These are phyloP conservation scores for Eulemur rubriventer DNA, from an alignment of 2,797 vertebrate genomes.

Conservation along the genomic window DNA sequence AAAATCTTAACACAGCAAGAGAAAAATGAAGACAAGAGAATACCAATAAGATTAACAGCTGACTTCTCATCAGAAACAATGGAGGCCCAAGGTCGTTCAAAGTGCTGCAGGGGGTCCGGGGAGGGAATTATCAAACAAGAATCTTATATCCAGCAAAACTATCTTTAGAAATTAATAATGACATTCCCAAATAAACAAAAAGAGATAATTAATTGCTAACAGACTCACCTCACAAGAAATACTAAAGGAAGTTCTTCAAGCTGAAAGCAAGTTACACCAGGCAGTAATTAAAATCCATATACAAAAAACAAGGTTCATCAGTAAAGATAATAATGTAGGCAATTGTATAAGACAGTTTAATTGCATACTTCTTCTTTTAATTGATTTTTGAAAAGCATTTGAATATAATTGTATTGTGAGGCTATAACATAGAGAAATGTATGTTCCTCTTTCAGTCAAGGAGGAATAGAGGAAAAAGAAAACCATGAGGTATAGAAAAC, in stretches of 20 bases:
- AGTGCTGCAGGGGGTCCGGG: background rate
- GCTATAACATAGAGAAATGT: background rate
- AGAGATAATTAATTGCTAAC: background rate
- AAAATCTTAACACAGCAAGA: background rate
- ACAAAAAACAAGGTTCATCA: background rate
- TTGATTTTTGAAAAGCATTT: background rate
- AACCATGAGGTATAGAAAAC: background rate
- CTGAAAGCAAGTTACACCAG: background rate
- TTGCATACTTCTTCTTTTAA: background rate
- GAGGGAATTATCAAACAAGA: background rate
- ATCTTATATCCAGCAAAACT: background rate
- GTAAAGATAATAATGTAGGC: background rate
- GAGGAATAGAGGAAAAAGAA: background rate
- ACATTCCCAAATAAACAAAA: background rate
- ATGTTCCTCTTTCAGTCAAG: background rate
- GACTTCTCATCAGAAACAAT: background rate
- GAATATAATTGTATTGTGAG: background rate
- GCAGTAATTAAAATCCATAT: background rate
- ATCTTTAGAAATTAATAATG: background rate
- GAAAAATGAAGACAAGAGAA: background rate
- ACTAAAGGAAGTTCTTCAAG: background rate
- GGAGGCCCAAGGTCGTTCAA: background rate
- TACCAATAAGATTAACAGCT: background rate
- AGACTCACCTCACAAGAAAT: background rate
- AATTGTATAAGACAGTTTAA: background rate